A percentile compares a stretch with the other conserved stretches of the same genome.
Conservation (phyloP, 2,113 vertebrate species). For the Dicentrarchus labrax region DNA sequence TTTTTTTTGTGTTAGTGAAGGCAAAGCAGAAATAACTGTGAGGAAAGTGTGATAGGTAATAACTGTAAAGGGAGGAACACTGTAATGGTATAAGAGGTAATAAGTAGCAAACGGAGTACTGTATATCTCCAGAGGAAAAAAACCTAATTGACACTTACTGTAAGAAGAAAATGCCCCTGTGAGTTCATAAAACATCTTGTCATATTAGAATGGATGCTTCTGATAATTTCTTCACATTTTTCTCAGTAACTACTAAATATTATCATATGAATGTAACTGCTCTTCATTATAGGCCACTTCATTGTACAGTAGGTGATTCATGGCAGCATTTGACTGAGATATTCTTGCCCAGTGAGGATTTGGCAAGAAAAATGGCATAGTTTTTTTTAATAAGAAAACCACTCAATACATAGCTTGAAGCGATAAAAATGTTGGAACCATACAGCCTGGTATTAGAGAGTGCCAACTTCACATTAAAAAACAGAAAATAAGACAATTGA, state of each 20-base stretch:
- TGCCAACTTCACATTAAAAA: not conserved
- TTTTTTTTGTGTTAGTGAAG: conserved; percentile 22
- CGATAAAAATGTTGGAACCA: not conserved
- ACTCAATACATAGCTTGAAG: conserved; percentile 5
- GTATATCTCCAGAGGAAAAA: not conserved
- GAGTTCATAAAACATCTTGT: not conserved
- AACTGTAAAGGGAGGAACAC: not conserved
- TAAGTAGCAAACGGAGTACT: not conserved
- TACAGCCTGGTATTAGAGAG: not conserved
- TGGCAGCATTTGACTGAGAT: not conserved
- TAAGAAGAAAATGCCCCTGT: not conserved
- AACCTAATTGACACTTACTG: not conserved
- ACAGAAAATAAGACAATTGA: not conserved
- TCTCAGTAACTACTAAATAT: not conserved
- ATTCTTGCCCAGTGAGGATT: not conserved
- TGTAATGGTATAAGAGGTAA: not conserved
- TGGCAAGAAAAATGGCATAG: not conserved
- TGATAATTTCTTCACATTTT: not conserved
- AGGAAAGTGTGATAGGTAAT: not conserved
- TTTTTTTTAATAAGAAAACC: conserved; percentile 9
- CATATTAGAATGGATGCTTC: not conserved
- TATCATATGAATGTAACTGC: not conserved
- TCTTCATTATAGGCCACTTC: not conserved
- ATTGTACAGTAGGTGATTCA: not conserved
- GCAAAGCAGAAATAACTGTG: conserved; percentile 2